Base-by-base conservation (phyloP, 2,888 invertebrate genomes). In the Timandra comae region DNA sequence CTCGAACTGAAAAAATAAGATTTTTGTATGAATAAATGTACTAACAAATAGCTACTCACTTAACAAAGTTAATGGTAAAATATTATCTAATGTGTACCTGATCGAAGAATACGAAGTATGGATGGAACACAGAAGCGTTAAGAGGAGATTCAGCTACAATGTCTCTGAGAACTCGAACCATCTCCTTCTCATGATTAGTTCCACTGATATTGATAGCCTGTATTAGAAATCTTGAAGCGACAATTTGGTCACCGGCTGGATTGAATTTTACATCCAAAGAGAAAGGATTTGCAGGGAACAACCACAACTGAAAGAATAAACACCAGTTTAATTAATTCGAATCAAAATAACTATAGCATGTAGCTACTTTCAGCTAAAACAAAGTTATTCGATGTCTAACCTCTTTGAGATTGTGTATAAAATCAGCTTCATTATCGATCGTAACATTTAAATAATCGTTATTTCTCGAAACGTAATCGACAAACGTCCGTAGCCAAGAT, bases 61-160 rank as follows among this genome's bases (percentile, higher is more conserved):
- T n/a, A 19, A 4, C 3, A 9, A 16, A 7, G 10, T 19, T 7
- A 27, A 2, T 32, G 10, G 11, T 10, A 22, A 27, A n/a, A n/a
- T n/a, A n/a, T n/a, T n/a, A n/a, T n/a, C n/a, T n/a, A n/a, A n/a
- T n/a, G n/a, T n/a, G n/a, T 75, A 91, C 91, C 88, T 93, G 93
- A 78, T 98, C 98, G 63, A 97, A 97, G 81, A 96, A 98, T 7
- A 97, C 95, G 66, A 97, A 98, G 68, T 96, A 97, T 0, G 97
- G 97, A 85, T 97, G 96, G 68, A 96, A 98, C 2, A 97, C 96
- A 12, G 94, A 96, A 31, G 92, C 95, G 61, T 96, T 96, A 7
- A 96, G 71, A 2, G 91, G 88, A 1, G 95, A 94, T 20, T 92
- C 89, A 7, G 88, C 78, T 46, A 95, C 94, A 8, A 96, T 91